Conservation (phyloP, 1,140 invertebrate species). For the Ylistrum balloti region DNA sequence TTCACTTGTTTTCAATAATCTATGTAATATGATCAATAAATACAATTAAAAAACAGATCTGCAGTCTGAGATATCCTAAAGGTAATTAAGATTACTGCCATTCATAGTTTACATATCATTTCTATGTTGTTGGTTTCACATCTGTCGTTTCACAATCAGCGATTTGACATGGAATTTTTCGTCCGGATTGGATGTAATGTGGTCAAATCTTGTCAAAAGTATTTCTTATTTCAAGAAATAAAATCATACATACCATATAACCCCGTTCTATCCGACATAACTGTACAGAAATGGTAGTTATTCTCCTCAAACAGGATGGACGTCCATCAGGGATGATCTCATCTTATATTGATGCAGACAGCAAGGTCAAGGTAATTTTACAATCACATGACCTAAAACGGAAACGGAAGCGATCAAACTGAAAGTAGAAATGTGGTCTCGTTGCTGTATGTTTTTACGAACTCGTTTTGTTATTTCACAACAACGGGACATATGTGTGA, state of each 20-base stretch:
- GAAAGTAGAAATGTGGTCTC: slow-evolving; percentile 2
- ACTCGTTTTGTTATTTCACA: neutral
- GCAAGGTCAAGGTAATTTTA: slow-evolving; percentile 29
- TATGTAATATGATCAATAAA: no score
- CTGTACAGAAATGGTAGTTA: neutral
- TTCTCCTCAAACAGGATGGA: neutral
- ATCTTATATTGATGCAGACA: slow-evolving; percentile 39
- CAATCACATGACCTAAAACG: slow-evolving; percentile 20
- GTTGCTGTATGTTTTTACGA: neutral
- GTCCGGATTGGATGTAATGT: neutral
- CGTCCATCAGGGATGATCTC: neutral
- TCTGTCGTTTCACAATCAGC: neutral
- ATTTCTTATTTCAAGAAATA: neutral
- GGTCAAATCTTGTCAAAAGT: neutral
- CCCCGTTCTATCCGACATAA: slow-evolving; percentile 13
- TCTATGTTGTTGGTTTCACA: slow-evolving; percentile 1
- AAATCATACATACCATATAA: slow-evolving; percentile 6
- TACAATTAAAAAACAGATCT: neutral
- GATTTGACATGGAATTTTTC: slow-evolving; percentile 11
- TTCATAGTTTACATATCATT: neutral
- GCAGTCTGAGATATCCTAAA: neutral
- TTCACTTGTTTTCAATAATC: no score
- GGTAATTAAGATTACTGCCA: neutral
- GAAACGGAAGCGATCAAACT: slow-evolving; percentile 24
- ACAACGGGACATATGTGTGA: neutral